Base-by-base conservation (phyloP, 2,797 vertebrate species). In the Cottoperca gobio region DNA sequence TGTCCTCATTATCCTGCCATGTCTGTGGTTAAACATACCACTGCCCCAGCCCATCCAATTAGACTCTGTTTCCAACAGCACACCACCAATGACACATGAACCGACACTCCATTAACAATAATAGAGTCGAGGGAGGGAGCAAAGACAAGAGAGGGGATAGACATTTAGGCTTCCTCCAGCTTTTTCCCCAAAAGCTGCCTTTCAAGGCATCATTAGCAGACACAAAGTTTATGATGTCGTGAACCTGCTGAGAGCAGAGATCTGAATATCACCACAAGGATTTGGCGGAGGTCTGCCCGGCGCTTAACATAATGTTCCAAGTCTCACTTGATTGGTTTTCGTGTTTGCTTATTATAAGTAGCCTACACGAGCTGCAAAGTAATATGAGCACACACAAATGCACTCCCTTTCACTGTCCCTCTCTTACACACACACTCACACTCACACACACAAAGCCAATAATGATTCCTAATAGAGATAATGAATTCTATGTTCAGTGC, bases 281-380 rank as follows among this genome's bases (percentile, higher is more conserved):
- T 73, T 72, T 82, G 62, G 11, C 37, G 24, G 2, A 35, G 62
- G 39, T 45, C 49, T 63, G 68, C 39, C 31, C 3, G 8, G 39
- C 2, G 55, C 33, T 86, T 83, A 64, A 58, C 76, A 73, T 69
- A 79, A 87, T 85, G 50, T 79, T 79, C 81, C 54, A 42, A 46
- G 79, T 87, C 59, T 82, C 63, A 73, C 76, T 82, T 87, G 81
- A 85, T 66, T 83, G 69, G 62, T 81, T 90, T 88, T 76, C 58
- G 63, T 86, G 77, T 88, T 86, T 90, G 62, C 86, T 78, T 73
- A 80, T 89, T 60, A 81, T 87, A 82, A 67, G 53, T 66, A 68
- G 78, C 87, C 85, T 69, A 46, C 35, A 84, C 85, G 74, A 82
- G 49, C 49, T 59, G 58, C 46, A 54, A 58, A 82, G 78, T 70